Evolutionary conservation across 1,140 invertebrate genomes (phyloP), one percentile per base, ranked within the genome.

Genomic region (Euura lappo): DNA sequence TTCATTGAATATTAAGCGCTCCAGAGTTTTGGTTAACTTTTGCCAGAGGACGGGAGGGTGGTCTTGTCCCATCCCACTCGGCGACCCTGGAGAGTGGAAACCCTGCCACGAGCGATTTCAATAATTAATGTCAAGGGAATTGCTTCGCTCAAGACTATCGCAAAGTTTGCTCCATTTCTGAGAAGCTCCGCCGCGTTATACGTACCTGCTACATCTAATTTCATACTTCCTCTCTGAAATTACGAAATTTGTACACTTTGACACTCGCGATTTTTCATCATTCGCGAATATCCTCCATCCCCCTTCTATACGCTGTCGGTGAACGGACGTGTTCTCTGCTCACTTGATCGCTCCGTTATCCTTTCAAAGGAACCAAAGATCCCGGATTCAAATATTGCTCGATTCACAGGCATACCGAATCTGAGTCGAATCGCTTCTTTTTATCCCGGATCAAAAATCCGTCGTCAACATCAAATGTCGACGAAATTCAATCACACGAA

Each of bases 71-170:
- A 28, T 28, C 28, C 28, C 28, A 28, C 28, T 28, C 28, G 28
- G 28, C 28, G 28, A 28, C 28, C 28, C 28, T 28, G 51, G 10
- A 60, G 51, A 5, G 51, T 6, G 51, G 51, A 60, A 5, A 60
- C 51, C 51, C 51, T 60, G 51, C 51, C 51, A 60, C 51, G 51
- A 60, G 51, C 51, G 51, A 60, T 60, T 60, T 60, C 51, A 60
- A 60, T 60, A 60, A 60, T 60, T 60, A 60, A 60, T 60, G 51
- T 60, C 51, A n/a, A 60, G 51, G 51, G 51, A 60, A 60, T 60
- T 60, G 51, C 51, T 60, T 60, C 6, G 51, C 51, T 6, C 8
- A 60, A 60, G 51, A 8, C 51, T 28, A 60, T 8, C 51, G 51
- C 51, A 60, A 60, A 60, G 28, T 43, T 11, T n/a, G 10, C 65